Conservation (phyloP, 2,888 invertebrate genomes). For the Spodoptera exigua region DNA sequence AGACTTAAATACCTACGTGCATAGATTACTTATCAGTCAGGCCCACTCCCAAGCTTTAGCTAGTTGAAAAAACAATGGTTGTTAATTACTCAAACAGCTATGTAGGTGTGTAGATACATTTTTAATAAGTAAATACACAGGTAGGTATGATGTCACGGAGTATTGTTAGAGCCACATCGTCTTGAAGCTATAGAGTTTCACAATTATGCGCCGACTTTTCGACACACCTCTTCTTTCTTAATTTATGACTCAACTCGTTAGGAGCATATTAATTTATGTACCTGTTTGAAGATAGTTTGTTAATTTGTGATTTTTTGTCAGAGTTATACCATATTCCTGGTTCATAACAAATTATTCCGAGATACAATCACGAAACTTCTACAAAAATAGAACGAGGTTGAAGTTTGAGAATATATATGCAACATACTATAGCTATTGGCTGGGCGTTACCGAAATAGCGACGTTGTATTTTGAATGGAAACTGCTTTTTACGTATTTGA, state of each 20-base stretch:
- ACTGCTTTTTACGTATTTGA: slow-evolving; percentile 59
- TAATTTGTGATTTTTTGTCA: slow-evolving; percentile 10
- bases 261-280: slow-evolving; percentile 12
- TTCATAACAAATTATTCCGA: slow-evolving; percentile 52
- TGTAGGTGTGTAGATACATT: too few species aligned
- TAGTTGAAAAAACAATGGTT: too few species aligned
- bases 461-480: slow-evolving; percentile 62
- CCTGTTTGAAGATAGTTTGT: not conserved
- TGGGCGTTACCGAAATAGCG: slow-evolving; percentile 76
- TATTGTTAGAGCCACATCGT: slow-evolving; percentile 12
- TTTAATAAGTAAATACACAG: slow-evolving; percentile 6
- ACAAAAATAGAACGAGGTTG: slow-evolving; percentile 78
- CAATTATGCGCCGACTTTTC: slow-evolving; percentile 13
- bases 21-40: too few species aligned
- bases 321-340: slow-evolving; percentile 21
- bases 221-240: slow-evolving; percentile 38
- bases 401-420: slow-evolving; percentile 63
- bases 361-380: slow-evolving; percentile 70
- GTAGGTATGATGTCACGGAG: slow-evolving; percentile 2
- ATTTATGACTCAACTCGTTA: slow-evolving; percentile 25
- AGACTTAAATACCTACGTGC: too few species aligned
- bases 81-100: too few species aligned
- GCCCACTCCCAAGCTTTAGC: too few species aligned
- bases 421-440: slow-evolving; percentile 72
- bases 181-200: slow-evolving; percentile 33